Evolutionary conservation across 1,140 invertebrate species (phyloP).

Genomic region (Tachypleus tridentatus): DNA sequence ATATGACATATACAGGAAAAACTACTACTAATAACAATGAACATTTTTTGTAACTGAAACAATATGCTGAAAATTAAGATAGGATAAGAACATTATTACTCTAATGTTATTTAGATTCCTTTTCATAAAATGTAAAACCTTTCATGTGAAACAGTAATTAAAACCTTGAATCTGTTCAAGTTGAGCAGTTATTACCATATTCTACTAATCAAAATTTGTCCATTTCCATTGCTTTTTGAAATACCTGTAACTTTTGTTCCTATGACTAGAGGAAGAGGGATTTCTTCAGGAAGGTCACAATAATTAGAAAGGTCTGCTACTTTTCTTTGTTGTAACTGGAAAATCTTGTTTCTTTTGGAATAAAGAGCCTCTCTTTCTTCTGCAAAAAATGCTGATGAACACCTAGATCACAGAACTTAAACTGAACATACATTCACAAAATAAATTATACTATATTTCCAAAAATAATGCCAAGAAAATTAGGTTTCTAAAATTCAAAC

Average conservation of each 20-base stretch:
- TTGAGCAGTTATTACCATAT: too few species aligned
- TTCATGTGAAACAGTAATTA: too few species aligned
- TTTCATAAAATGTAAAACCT: too few species aligned
- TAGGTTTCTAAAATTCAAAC: not conserved
- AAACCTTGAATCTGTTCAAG: too few species aligned
- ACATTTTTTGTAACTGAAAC: too few species aligned
- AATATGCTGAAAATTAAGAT: too few species aligned
- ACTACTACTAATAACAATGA: too few species aligned
- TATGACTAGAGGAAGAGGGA: conserved; percentile 89
- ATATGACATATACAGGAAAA: too few species aligned
- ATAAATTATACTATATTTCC: not conserved
- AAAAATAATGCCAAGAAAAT: not conserved
- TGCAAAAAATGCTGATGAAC: conserved; percentile 71
- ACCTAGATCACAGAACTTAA: conserved; percentile 27
- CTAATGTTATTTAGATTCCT: too few species aligned
- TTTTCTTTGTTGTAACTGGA: conserved; percentile 88
- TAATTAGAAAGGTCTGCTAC: conserved; percentile 58
- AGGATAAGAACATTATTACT: too few species aligned
- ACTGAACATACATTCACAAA: not conserved
- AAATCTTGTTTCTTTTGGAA: conserved; percentile 78
- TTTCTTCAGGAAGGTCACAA: conserved; percentile 89
- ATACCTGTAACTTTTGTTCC: conserved; percentile 87
- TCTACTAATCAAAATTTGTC: too few species aligned
- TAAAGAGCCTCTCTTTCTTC: conserved; percentile 86
- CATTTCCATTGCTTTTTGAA: conserved; percentile 1